A percentile compares a stretch with the other conserved stretches of the same genome.
These are phyloP conservation scores for Aphaenogaster ashmeadi DNA, from an alignment of 1,140 invertebrate species.

Conservation along the genomic window DNA sequence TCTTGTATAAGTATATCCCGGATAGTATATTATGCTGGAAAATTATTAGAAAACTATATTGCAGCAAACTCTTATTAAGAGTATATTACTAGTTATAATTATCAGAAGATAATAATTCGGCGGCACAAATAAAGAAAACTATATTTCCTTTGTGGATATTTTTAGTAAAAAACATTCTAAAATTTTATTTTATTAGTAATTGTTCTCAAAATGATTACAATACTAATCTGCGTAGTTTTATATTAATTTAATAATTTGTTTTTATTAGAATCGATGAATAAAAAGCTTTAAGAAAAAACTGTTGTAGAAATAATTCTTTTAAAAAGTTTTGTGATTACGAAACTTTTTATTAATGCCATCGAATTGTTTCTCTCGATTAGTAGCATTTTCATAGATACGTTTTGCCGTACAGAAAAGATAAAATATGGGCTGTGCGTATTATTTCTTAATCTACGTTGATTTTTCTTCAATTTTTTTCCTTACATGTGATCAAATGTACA, in stretches of 20 bases:
- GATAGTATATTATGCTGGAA: not conserved
- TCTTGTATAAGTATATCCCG: not conserved
- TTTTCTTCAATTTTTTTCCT: not conserved
- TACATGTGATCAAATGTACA: constrained; percentile 17
- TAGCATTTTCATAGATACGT: constrained; percentile 5
- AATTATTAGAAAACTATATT: not conserved
- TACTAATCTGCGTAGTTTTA: not conserved
- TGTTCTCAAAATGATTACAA: not conserved
- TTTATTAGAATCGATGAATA: not conserved
- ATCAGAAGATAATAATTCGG: not conserved
- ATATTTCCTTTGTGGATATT: not conserved
- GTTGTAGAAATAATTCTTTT: constrained; percentile 13
- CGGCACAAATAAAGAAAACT: not conserved
- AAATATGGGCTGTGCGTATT: constrained; percentile 44
- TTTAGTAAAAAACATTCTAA: not conserved
- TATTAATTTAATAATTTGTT: not conserved
- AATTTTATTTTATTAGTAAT: not conserved
- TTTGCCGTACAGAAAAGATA: constrained; percentile 32
- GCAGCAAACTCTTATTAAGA: not conserved
- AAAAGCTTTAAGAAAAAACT: not conserved
- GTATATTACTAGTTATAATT: not conserved
- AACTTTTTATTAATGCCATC: not conserved
- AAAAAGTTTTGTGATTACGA: constrained; percentile 7
- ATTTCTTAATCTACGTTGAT: constrained; percentile 2
- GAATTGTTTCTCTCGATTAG: constrained; percentile 15